Evolutionary conservation across 2,888 invertebrate genomes (phyloP).

Genomic region (Nysson spinosus): DNA sequence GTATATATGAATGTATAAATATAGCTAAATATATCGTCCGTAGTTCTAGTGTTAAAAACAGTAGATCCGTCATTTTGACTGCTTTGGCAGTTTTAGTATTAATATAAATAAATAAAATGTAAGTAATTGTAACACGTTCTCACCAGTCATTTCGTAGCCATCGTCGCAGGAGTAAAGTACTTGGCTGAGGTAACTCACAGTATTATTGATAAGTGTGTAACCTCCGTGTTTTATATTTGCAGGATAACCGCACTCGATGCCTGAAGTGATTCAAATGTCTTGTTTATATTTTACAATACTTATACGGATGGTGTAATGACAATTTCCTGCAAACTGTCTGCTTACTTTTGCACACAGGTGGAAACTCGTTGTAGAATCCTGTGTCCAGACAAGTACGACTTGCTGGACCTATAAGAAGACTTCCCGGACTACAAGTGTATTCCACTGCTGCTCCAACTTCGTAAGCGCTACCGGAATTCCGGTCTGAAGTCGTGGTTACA

Average conservation of each 20-base stretch:
- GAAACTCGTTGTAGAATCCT: slow-evolving; percentile 95
- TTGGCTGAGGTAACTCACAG: slow-evolving; percentile 91
- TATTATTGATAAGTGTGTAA: slow-evolving; percentile 89
- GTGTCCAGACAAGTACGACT: slow-evolving; percentile 91
- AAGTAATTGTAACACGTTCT: too few relatives aligned
- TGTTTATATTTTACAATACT: slow-evolving; percentile 2
- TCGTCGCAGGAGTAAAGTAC: slow-evolving; percentile 90
- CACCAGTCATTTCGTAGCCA: slow-evolving; percentile 89
- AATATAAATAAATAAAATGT: neutral
- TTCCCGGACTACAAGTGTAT: slow-evolving; percentile 91
- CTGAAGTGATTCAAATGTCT: slow-evolving; percentile 77
- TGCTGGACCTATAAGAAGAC: slow-evolving; percentile 91
- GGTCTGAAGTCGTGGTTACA: slow-evolving; percentile 66
- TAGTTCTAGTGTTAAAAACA: too few relatives aligned
- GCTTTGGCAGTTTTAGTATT: too few relatives aligned
- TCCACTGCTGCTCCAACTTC: slow-evolving; percentile 89
- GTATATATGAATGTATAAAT: too few relatives aligned
- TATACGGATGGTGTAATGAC: slow-evolving; percentile 12
- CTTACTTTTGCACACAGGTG: slow-evolving; percentile 95
- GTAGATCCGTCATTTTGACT: too few relatives aligned
- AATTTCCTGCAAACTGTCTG: neutral
- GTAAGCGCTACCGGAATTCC: slow-evolving; percentile 83
- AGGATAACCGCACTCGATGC: slow-evolving; percentile 93
- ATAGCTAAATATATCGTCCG: too few relatives aligned
- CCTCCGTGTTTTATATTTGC: slow-evolving; percentile 91